These are phyloP conservation scores for Tinea pellionella DNA, from an alignment of 2,888 invertebrate genomes.

Conservation along the genomic window DNA sequence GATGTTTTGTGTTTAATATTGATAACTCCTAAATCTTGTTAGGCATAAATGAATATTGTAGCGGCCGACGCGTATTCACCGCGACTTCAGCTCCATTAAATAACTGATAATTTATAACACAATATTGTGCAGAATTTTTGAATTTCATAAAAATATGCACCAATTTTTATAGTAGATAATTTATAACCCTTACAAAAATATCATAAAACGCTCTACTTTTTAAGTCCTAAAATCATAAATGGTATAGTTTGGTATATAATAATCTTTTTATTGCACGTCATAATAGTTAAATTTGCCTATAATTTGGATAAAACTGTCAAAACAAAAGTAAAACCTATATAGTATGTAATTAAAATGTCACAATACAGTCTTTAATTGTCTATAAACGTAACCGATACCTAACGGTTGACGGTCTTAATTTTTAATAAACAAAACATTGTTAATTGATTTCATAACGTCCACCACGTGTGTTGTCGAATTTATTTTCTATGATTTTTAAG, in stretches of 20 bases:
- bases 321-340: neutral
- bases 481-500: neutral
- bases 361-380: neutral
- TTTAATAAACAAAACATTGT: neutral
- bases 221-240: neutral
- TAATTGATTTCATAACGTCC: too few species aligned
- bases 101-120: too few species aligned
- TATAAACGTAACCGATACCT: neutral
- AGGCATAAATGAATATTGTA: constrained; percentile 14
- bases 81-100: too few species aligned
- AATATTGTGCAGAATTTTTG: too few species aligned
- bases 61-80: constrained; percentile 15
- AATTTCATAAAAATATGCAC: too few species aligned
- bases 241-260: neutral
- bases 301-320: neutral
- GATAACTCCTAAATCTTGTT: constrained; percentile 16
- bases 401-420: neutral
- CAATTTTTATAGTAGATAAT: neutral
- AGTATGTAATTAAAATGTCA: neutral
- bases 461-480: neutral
- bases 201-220: neutral
- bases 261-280: neutral
- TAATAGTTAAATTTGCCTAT: neutral
- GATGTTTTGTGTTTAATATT: constrained; percentile 15
- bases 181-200: neutral